A percentile compares a stretch with the other conserved stretches of the same genome.
phyloP scores from a whole-genome alignment of 2,888 invertebrate genomes.

The Hirtodrosophila duncani region DNA sequence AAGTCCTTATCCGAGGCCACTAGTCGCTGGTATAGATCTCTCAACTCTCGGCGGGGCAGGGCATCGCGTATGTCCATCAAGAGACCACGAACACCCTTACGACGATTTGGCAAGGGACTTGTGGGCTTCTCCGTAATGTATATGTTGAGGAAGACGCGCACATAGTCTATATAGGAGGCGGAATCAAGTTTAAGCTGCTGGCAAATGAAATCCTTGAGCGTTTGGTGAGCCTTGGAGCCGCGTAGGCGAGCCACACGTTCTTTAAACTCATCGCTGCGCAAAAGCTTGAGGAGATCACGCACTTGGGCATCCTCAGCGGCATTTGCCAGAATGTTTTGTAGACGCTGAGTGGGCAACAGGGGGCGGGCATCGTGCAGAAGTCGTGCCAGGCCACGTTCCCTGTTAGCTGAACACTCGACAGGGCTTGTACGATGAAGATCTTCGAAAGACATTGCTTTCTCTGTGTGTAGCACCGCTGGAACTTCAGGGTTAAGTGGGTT shows the following conservation, averaged over 20 bases:
- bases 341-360: conserved; percentile 44
- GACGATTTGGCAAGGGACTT: conserved; percentile 34
- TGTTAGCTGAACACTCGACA: no score
- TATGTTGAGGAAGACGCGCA: conserved; percentile 31
- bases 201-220: conserved; percentile 50
- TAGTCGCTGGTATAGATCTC: conserved; percentile 43
- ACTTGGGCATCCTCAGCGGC: conserved; percentile 58
- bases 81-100: conserved; percentile 59
- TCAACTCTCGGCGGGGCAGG: conserved; percentile 46
- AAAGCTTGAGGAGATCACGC: conserved; percentile 33
- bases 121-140: conserved; percentile 1
- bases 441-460: no score
- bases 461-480: no score
- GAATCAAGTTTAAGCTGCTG: conserved; percentile 54
- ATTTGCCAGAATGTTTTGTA: conserved; percentile 50
- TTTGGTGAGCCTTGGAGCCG: conserved; percentile 38
- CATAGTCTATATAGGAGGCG: conserved; percentile 33
- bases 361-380: conserved; percentile 49
- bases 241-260: conserved; percentile 28
- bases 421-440: conserved; percentile 47
- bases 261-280: conserved; percentile 36
- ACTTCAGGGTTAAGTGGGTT: no score
- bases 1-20: conserved; percentile 48
- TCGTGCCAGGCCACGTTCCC: conserved; percentile 50
- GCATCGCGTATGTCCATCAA: conserved; percentile 51